Conservation (phyloP, 1,140 invertebrate genomes). For the Apocrypta bakeri region DNA sequence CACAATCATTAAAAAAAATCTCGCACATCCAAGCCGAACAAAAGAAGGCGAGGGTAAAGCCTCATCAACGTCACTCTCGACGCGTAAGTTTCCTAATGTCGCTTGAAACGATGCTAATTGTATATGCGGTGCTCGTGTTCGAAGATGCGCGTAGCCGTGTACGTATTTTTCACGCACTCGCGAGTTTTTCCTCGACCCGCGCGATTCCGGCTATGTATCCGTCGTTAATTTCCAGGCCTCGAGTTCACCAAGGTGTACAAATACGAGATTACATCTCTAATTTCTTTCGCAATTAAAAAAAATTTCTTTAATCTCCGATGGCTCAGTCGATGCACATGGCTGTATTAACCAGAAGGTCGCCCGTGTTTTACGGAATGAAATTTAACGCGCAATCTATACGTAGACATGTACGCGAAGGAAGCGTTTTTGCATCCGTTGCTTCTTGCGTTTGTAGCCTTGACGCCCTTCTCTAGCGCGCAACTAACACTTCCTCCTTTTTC, state of each 20-base stretch:
- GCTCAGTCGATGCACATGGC: too few relatives aligned
- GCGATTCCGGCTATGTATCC: not conserved
- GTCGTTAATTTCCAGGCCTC: not conserved
- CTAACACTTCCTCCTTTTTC: constrained; percentile 13
- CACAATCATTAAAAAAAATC: not conserved
- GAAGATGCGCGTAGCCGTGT: not conserved
- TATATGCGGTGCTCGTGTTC: not conserved
- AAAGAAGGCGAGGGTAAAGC: not conserved
- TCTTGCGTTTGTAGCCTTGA: not conserved
- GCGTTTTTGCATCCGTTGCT: not conserved
- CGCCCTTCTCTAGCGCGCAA: not conserved
- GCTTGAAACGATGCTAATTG: not conserved
- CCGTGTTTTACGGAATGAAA: too few relatives aligned
- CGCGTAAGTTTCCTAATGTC: not conserved
- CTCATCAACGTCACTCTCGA: not conserved
- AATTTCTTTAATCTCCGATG: too few relatives aligned
- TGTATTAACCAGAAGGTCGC: too few relatives aligned
- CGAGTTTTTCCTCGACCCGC: constrained; percentile 10
- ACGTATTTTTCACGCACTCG: constrained; percentile 7
- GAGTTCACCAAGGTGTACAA: too few relatives aligned
- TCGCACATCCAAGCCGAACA: not conserved
- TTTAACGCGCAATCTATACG: too few relatives aligned
- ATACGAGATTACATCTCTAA: too few relatives aligned
- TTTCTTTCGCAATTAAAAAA: too few relatives aligned
- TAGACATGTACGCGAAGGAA: not conserved